Conservation (phyloP, 2,113 vertebrate genomes). For the Peromyscus maniculatus region DNA sequence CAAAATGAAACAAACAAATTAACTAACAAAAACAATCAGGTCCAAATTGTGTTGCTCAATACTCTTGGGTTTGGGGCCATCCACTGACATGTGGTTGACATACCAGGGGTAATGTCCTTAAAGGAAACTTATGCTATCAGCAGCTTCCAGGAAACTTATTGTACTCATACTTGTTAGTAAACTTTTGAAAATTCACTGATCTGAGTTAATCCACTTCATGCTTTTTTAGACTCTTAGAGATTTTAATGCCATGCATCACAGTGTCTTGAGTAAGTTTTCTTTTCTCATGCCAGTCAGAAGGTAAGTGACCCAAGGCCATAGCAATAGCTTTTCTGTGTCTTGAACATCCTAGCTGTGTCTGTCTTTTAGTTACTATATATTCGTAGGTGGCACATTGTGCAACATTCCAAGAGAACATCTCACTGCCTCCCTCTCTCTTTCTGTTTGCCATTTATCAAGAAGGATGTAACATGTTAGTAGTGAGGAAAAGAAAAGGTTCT, state of each 20-base stretch:
- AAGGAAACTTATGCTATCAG: background rate
- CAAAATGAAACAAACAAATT: background rate
- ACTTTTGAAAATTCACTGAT: conserved; percentile 5
- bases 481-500: background rate
- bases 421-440: background rate
- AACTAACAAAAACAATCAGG: background rate
- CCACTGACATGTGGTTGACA: background rate
- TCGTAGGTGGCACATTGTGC: background rate
- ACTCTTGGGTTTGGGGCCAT: background rate
- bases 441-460: background rate
- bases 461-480: background rate
- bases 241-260: background rate
- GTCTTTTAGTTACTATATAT: background rate
- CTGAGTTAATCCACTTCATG: background rate
- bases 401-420: background rate
- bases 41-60: background rate
- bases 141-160: background rate
- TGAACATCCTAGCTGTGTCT: background rate
- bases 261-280: background rate
- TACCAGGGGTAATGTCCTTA: background rate
- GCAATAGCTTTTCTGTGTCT: background rate
- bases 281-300: background rate
- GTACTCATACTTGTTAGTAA: background rate
- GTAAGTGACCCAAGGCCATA: background rate
- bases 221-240: background rate